Base-by-base conservation (phyloP, 2,113 vertebrate species). In the Toxostoma redivivum region DNA sequence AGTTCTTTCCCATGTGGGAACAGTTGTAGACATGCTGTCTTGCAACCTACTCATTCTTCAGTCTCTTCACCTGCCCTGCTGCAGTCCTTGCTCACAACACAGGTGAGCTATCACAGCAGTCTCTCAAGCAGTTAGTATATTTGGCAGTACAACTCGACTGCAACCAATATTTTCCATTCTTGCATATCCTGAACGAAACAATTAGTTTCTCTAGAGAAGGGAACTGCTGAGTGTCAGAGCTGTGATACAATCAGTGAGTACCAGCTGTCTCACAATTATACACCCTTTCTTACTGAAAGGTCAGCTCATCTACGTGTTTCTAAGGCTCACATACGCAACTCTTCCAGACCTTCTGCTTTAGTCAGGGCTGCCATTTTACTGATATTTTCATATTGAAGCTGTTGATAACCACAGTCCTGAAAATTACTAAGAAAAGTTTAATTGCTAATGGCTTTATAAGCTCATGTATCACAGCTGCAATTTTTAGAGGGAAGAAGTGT, bases 321-420 rank as follows among this genome's bases (percentile, higher is more conserved):
- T 51, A 17, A 51, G 37, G 16, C 12, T 90, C 44, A 64, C 1
- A 0, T 24, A 23, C 0, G 0, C 37, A 73, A 23, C 22, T 71
- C 31, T 48, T 86, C 24, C 64, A 57, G 13, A 66, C 25, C 37
- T 51, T 21, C 24, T 74, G 48, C 64, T 89, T 92, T 81, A 64
- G 21, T 92, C 57, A 83, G 25, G 38, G 48, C 56, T 92, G 47
- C 58, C 3, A 1, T 88, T 90, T 86, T 57, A 62, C n/a, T 80
- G 45, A 5, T n/a, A 62, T 78, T 92, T 86, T 81, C 31, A 9
- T 35, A 20, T n/a, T 69, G 31, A 89, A 78, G 18, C 42, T 86
- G 21, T 58, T 62, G 42, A 70, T 22, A 54, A 31, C 35, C 37
- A 47, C 57, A 83, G 72, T 27, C 11, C 28, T 45, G 47, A 24